Conservation (phyloP, 2,797 vertebrate species). For the Xenopus petersii region DNA sequence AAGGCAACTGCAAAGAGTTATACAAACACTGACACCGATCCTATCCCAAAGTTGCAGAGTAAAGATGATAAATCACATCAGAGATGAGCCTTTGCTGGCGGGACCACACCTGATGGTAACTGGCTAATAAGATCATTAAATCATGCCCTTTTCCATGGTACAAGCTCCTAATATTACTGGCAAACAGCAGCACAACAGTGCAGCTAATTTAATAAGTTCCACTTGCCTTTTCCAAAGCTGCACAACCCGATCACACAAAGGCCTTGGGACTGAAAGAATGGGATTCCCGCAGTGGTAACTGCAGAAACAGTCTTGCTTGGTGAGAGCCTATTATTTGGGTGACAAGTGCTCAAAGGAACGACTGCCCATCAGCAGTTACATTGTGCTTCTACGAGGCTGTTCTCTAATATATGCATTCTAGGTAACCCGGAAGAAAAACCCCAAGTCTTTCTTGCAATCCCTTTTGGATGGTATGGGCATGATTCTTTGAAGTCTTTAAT, state of each 20-base stretch:
- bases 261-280: slow-evolving; percentile 2
- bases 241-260: not conserved
- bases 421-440: no score
- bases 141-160: slow-evolving; percentile 14
- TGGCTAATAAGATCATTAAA: slow-evolving; percentile 45
- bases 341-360: slow-evolving; percentile 19
- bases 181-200: slow-evolving; percentile 34
- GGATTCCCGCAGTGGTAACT: slow-evolving; percentile 30
- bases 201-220: slow-evolving; percentile 47
- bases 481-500: no score
- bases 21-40: no score
- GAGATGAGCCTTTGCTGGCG: not conserved
- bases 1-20: no score
- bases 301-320: slow-evolving; percentile 13
- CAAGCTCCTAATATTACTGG: slow-evolving; percentile 16
- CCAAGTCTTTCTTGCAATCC: no score
- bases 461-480: no score
- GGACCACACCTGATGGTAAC: slow-evolving; percentile 40
- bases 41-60: not conserved
- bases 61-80: slow-evolving; percentile 5
- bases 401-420: no score
- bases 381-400: not conserved
- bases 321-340: slow-evolving; percentile 17
- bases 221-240: slow-evolving; percentile 12
- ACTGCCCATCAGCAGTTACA: not conserved